These are phyloP conservation scores for Drosophila aldrichi DNA, from an alignment of 2,888 invertebrate genomes.

Conservation along the genomic window DNA sequence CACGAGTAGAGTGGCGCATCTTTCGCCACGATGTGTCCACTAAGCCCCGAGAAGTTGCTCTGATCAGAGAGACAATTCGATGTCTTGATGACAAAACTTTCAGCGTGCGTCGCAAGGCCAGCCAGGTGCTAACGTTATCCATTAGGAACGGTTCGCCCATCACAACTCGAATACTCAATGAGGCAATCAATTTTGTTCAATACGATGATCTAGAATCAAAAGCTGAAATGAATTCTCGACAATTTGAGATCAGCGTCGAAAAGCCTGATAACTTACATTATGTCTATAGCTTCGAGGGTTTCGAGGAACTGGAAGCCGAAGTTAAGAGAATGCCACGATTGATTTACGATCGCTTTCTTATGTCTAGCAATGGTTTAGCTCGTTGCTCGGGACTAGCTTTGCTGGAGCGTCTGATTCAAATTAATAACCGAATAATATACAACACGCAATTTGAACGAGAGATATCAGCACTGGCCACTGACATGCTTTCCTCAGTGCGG, in stretches of 20 bases:
- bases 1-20: conserved; percentile 84
- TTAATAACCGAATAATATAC: conserved; percentile 83
- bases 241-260: conserved; percentile 77
- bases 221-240: conserved; percentile 60
- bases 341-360: conserved; percentile 77
- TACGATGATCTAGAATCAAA: conserved; percentile 67
- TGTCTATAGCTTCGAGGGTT: conserved; percentile 81
- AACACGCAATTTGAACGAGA: conserved; percentile 83
- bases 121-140: conserved; percentile 79
- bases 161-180: conserved; percentile 79
- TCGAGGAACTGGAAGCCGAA: conserved; percentile 68
- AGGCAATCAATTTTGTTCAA: conserved; percentile 75
- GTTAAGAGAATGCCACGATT: conserved; percentile 78
- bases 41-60: conserved; percentile 82
- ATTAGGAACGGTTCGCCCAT: conserved; percentile 79
- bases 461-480: conserved; percentile 72
- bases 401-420: conserved; percentile 76
- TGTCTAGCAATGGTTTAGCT: conserved; percentile 72
- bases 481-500: conserved; percentile 79
- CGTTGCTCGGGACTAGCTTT: conserved; percentile 81
- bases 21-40: conserved; percentile 84
- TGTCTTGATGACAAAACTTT: conserved; percentile 82
- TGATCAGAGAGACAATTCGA: conserved; percentile 80
- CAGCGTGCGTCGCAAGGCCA: conserved; percentile 81
- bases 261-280: conserved; percentile 71